Base-by-base conservation (phyloP, 2,888 invertebrate species). In the Drosophila putrida region DNA sequence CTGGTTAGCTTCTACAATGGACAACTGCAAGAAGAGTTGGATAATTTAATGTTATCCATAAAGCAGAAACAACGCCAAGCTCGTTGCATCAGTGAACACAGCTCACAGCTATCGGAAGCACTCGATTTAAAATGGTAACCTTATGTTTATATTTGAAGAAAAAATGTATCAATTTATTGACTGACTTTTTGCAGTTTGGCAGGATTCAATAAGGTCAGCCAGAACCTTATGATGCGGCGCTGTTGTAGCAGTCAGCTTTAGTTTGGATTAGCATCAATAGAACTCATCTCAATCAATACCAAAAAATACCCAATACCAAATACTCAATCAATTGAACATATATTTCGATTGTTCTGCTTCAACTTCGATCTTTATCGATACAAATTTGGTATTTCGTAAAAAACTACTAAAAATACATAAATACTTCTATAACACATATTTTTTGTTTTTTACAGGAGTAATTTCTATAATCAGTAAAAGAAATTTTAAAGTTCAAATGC, bases 181-280 rank as follows among this genome's bases (percentile, higher is more conserved):
- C 33, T 33, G n/a, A 46, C 4, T 15, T 1, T 28, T 8, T 11
- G 46, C 28, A 74, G 76, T 5, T 53, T 70, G 27, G 75, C 63
- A 2, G 47, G 55, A 10, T 13, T 59, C n/a, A 39, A 51, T 36
- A 28, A 28, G 13, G 31, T 70, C 0, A 33, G 35, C 11, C 57
- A 39, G n/a, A 31, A 36, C 6, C 4, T 54, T 13, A 38, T 58
- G 44, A 49, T 58, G 43, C 44, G 44, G 6, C 70, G 49, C 47
- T 75, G 69, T 36, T 75, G 61, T 49, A 61, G 68, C 74, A 61
- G 68, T 4, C 41, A 68, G 36, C 53, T 71, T 27, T 73, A 64
- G 20, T 71, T 27, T 73, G 58, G 20, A 44, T 6, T 3, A 15
- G 9, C 3, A 35, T 25, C 27, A 6, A 35, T 20, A 10, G 38